phyloP scores from a whole-genome alignment of 2,888 invertebrate genomes.

The Drosophila dives region DNA sequence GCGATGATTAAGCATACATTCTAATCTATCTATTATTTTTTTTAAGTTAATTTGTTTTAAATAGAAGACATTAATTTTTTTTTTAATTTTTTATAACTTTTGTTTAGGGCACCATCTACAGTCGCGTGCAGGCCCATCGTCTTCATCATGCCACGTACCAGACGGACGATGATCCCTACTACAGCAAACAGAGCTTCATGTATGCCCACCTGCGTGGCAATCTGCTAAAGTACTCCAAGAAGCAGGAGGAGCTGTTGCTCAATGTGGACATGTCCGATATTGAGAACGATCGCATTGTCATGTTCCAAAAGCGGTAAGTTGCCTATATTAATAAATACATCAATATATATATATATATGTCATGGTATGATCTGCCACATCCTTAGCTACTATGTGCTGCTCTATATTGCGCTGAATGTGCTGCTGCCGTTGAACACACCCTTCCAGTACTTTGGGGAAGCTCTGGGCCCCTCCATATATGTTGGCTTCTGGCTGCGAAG shows the following conservation, averaged over 20 bases:
- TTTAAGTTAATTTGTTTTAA: not conserved
- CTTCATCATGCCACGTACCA: constrained; percentile 92
- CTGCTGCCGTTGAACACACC: constrained; percentile 91
- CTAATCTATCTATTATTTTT: not conserved
- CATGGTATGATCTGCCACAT: constrained; percentile 48
- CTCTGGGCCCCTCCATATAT: constrained; percentile 87
- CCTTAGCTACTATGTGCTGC: constrained; percentile 88
- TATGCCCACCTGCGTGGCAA: constrained; percentile 92
- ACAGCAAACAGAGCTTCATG: constrained; percentile 91
- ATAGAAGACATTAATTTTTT: no score
- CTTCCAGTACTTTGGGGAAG: constrained; percentile 91
- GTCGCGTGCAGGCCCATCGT: constrained; percentile 93
- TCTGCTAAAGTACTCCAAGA: constrained; percentile 87
- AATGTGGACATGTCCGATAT: constrained; percentile 93
- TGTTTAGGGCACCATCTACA: constrained; percentile 91
- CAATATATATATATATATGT: not conserved
- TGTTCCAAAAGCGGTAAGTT: constrained; percentile 91
- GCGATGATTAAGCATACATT: not conserved
- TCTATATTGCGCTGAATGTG: constrained; percentile 88
- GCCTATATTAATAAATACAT: not conserved
- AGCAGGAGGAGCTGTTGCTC: constrained; percentile 88
- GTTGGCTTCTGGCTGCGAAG: constrained; percentile 90
- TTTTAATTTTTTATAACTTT: not conserved
- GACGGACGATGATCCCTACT: constrained; percentile 92
- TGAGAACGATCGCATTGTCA: constrained; percentile 90